Base-by-base conservation (phyloP, 1,140 invertebrate genomes). In the Brachionus asplanchnoidis region DNA sequence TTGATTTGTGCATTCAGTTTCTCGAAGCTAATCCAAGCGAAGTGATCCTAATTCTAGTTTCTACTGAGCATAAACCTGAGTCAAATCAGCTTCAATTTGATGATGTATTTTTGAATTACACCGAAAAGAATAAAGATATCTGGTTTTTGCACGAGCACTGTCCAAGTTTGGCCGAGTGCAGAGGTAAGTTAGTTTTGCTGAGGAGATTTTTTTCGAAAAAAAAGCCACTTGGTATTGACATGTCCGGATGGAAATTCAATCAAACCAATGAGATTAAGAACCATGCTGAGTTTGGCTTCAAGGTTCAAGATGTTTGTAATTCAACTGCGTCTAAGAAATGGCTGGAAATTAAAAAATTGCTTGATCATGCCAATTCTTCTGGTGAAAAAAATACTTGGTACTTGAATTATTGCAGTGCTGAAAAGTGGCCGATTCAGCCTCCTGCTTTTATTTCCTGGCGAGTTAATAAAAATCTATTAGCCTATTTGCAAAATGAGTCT, bases 71-170 rank as follows among this genome's bases (percentile, higher is more conserved):
- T 26, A 65, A 36, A 9, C 79, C 79, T 23, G 32, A 23, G 9
- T 20, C 20, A 12, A 82, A 82, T 68, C 60, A 82, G 26, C 53
- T 65, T 26, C 17, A 82, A 36, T 82, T 82, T 36, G 53, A 82
- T 23, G 79, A 82, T 20, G 79, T 82, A 12, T 82, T 82, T 68
- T 8, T 32, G 2, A 82, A 68, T 8, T 68, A 82, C 36, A 42
- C 66, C 9, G 79, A 65, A 40, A 42, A 42, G 9, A 42, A 12
- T 12, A 68, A 65, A 66, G 73, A 77, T 20, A 9, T 14, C 28
- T 82, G 79, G 79, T 82, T 36, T 66, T 46, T 82, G 53, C n/a
- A 44, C n/a, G 53, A 82, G 9, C 23, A 82, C 14, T 82, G 79
- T 82, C 79, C 79, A 9, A 60, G 17, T 32, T 28, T 82, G 26